Evolutionary conservation across 2,888 invertebrate genomes (phyloP).

Genomic region (Caenorhabditis sp.): DNA sequence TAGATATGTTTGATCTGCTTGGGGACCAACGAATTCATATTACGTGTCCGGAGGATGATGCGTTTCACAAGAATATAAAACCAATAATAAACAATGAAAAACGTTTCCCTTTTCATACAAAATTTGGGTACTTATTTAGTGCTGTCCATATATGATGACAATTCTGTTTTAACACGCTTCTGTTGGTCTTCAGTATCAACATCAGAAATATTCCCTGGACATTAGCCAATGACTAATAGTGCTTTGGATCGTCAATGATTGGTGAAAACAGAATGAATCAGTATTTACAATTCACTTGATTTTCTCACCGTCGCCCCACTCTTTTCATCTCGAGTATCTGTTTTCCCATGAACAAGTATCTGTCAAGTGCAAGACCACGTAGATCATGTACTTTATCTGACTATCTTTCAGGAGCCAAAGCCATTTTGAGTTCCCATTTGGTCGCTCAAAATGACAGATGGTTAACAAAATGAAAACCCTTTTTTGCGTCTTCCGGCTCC

Average conservation of each 20-base stretch:
- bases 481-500: neutral
- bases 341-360: constrained; percentile 2
- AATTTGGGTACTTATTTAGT: too few relatives aligned
- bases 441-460: constrained; percentile 33
- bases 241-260: too few relatives aligned
- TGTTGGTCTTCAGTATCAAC: too few relatives aligned
- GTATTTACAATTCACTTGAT: constrained; percentile 14
- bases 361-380: constrained; percentile 16
- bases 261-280: constrained; percentile 3
- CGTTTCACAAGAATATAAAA: neutral
- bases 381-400: constrained; percentile 18
- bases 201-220: too few relatives aligned
- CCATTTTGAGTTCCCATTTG: neutral
- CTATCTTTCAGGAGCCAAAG: neutral
- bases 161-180: too few relatives aligned
- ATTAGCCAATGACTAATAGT: too few relatives aligned
- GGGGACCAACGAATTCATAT: neutral
- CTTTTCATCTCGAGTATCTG: constrained; percentile 15
- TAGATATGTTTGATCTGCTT: constrained; percentile 3
- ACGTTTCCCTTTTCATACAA: too few relatives aligned
- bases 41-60: neutral
- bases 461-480: constrained; percentile 23
- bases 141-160: too few relatives aligned
- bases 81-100: too few relatives aligned
- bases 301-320: neutral